phyloP scores from a whole-genome alignment of 2,888 invertebrate genomes.

The Ormyrus rosae region DNA sequence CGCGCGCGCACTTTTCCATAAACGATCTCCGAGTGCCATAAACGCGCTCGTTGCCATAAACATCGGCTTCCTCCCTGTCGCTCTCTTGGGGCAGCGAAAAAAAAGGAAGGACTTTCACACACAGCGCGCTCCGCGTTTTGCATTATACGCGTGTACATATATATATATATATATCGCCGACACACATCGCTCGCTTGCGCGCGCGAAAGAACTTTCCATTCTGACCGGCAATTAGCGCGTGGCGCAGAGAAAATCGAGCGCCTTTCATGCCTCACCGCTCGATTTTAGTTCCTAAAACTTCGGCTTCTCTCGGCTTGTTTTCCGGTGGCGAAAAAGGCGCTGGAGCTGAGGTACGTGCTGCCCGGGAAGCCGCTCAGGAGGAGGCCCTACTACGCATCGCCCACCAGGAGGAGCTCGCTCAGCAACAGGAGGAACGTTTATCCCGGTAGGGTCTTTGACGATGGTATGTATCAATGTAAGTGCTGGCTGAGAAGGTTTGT shows the following conservation, averaged over 20 bases:
- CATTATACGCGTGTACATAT: not conserved
- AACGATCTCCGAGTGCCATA: not conserved
- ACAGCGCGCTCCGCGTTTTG: not conserved
- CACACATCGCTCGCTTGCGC: constrained; percentile 47
- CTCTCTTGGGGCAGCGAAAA: not conserved
- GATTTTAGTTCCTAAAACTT: constrained; percentile 15
- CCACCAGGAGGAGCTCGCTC: constrained; percentile 59
- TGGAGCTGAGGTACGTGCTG: constrained; percentile 68
- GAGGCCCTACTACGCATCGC: constrained; percentile 65
- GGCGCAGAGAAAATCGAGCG: constrained; percentile 43
- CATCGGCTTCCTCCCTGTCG: not conserved
- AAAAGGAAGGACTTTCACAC: constrained; percentile 50
- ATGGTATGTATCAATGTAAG: too few relatives aligned
- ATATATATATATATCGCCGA: constrained; percentile 53
- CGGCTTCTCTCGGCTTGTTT: not conserved
- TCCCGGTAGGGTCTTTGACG: constrained; percentile 62
- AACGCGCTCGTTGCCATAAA: not conserved
- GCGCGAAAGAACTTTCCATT: constrained; percentile 64
- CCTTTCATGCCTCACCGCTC: constrained; percentile 30
- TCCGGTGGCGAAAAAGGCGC: constrained; percentile 63
- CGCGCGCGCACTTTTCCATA: too few relatives aligned
- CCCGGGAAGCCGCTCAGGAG: constrained; percentile 61
- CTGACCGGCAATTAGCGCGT: constrained; percentile 69
- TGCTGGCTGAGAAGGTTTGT: too few relatives aligned
- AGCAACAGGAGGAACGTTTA: constrained; percentile 71